phyloP scores from a whole-genome alignment of 2,113 vertebrate genomes.

The Mastomys coucha region DNA sequence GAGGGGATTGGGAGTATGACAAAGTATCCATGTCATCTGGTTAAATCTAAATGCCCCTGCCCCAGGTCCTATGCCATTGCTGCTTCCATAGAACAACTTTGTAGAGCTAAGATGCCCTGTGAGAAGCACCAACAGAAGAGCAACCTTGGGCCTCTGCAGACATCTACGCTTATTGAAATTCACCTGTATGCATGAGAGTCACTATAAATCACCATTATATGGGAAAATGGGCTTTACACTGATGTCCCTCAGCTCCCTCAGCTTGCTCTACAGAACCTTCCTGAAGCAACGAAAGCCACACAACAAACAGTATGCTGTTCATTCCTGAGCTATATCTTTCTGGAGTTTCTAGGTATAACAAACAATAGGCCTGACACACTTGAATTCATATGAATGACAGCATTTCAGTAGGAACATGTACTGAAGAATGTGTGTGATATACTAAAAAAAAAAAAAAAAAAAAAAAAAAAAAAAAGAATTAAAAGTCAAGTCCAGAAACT shows the following conservation, averaged over 20 bases:
- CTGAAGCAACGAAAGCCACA: background rate
- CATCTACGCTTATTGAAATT: background rate
- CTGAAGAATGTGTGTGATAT: background rate
- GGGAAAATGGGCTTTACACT: slow-evolving; percentile 46
- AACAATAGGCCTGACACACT: background rate
- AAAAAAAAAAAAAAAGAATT: too few species aligned
- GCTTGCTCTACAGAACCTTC: background rate
- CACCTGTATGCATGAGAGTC: slow-evolving; percentile 6
- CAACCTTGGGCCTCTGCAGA: background rate
- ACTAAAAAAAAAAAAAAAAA: background rate
- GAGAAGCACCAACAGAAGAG: background rate
- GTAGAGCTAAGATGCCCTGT: slow-evolving; percentile 7
- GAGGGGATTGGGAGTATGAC: background rate
- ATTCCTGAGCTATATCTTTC: background rate
- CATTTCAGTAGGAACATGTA: background rate
- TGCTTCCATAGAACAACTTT: background rate
- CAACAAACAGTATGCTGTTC: background rate
- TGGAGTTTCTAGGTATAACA: background rate
- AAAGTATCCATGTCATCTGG: slow-evolving; percentile 14
- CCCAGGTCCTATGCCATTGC: background rate
- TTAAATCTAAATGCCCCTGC: slow-evolving; percentile 45
- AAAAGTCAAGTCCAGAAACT: background rate
- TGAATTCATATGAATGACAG: slow-evolving; percentile 20
- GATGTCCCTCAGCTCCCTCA: background rate
- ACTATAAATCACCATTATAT: slow-evolving; percentile 27